Percentiles rank a stretch among this genome's conserved stretches.
Evolutionary conservation across 2,113 vertebrate genomes (phyloP).

Genomic region (Neolamprologus devosi): DNA sequence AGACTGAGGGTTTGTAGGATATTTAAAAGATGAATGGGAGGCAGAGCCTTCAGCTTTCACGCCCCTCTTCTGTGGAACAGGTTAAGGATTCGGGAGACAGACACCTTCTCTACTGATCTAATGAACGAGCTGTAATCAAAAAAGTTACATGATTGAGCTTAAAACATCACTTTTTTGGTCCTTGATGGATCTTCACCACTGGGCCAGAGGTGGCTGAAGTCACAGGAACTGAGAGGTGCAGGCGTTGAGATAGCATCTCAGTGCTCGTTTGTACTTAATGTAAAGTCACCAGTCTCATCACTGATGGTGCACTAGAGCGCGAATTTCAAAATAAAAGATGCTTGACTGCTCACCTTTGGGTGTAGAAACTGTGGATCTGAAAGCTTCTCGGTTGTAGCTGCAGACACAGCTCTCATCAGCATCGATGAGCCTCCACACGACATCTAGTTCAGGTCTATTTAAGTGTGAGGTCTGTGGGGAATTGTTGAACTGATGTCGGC

Average conservation of each 20-base stretch:
- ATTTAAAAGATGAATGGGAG: neutral
- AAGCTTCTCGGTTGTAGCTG: neutral
- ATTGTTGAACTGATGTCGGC: neutral
- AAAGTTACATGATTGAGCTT: fast-evolving
- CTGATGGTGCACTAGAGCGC: no score
- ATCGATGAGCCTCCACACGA: neutral
- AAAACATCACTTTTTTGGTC: neutral
- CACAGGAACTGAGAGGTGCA: neutral
- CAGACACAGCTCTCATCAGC: neutral
- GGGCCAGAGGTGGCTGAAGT: neutral
- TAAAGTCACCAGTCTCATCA: neutral
- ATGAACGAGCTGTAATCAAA: neutral
- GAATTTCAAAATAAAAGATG: neutral
- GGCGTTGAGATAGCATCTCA: neutral
- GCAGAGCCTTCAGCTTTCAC: neutral
- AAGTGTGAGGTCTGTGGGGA: neutral
- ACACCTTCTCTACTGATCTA: neutral
- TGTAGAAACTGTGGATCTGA: neutral
- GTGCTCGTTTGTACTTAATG: neutral
- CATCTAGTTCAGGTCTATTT: neutral
- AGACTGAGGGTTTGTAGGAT: neutral
- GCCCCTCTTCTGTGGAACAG: fast-evolving
- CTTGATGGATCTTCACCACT: neutral
- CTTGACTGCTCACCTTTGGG: neutral
- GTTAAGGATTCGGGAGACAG: neutral